A percentile compares a stretch with the other conserved stretches of the same genome.
These are phyloP conservation scores for Temnothorax curvispinosus DNA, from an alignment of 1,140 invertebrate species.

Conservation along the genomic window DNA sequence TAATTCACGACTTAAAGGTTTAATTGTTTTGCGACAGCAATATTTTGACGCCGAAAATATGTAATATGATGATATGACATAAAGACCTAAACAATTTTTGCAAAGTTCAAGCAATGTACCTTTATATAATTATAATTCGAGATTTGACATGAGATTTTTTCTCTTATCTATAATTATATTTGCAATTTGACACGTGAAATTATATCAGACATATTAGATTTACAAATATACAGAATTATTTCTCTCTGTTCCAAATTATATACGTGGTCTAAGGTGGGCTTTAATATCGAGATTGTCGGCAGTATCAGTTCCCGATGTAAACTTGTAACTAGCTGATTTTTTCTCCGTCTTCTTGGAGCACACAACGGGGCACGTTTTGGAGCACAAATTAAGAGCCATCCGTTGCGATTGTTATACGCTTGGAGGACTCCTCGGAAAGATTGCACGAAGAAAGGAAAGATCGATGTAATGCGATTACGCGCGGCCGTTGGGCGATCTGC, in stretches of 20 bases:
- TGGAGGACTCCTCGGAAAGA: conserved; percentile 6
- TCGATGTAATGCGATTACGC: conserved; percentile 70
- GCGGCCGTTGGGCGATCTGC: conserved; percentile 81
- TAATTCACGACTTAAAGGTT: conserved; percentile 9
- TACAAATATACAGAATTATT: conserved; percentile 23
- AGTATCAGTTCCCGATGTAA: conserved; percentile 42
- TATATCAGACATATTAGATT: not conserved
- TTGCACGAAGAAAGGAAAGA: conserved; percentile 29
- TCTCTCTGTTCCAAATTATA: not conserved
- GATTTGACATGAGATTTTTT: conserved; percentile 14
- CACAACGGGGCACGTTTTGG: not conserved
- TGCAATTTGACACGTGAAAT: conserved; percentile 29
- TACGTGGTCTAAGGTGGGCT: conserved; percentile 17
- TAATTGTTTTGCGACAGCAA: not conserved
- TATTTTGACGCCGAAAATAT: not conserved
- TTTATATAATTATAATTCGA: not conserved
- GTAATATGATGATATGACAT: not conserved
- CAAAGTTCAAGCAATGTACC: not conserved
- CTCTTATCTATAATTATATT: conserved; percentile 24
- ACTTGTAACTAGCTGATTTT: conserved; percentile 24
- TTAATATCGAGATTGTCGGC: conserved; percentile 49
- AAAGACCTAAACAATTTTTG: conserved; percentile 6
- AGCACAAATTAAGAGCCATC: not conserved
- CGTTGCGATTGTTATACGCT: not conserved
- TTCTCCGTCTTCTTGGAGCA: conserved; percentile 6